phyloP scores from a whole-genome alignment of 1,140 invertebrate genomes.

The Pachypsylla venusta region DNA sequence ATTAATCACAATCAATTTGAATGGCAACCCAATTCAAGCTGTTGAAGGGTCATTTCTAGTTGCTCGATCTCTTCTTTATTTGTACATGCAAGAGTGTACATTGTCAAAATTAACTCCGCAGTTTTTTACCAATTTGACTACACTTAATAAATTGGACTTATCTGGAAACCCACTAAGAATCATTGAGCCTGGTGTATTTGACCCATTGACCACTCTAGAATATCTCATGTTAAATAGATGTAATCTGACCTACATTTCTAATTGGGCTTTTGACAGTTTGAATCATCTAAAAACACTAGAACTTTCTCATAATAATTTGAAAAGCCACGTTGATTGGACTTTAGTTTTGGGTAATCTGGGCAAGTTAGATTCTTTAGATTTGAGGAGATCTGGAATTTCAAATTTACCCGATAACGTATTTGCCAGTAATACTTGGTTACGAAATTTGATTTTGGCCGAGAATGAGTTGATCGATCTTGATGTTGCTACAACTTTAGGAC shows the following conservation, averaged over 20 bases:
- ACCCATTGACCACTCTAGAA: slow-evolving; percentile 44
- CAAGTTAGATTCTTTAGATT: slow-evolving; percentile 45
- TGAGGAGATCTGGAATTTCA: slow-evolving; percentile 42
- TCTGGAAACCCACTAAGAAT: slow-evolving; percentile 47
- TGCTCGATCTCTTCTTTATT: slow-evolving; percentile 44
- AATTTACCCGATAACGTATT: slow-evolving; percentile 48
- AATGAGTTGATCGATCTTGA: slow-evolving; percentile 48
- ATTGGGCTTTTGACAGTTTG: slow-evolving; percentile 38
- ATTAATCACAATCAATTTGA: slow-evolving; percentile 49
- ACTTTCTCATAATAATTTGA: slow-evolving; percentile 41
- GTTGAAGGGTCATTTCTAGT: slow-evolving; percentile 47
- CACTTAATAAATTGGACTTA: slow-evolving; percentile 46
- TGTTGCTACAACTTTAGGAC: slow-evolving; percentile 44
- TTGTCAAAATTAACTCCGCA: slow-evolving; percentile 39
- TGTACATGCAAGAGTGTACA: slow-evolving; percentile 48
- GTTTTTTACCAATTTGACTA: slow-evolving; percentile 49
- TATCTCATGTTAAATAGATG: slow-evolving; percentile 47
- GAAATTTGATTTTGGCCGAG: slow-evolving; percentile 45
- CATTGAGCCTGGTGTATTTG: slow-evolving; percentile 41
- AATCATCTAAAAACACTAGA: slow-evolving; percentile 46
- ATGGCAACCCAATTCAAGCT: slow-evolving; percentile 45
- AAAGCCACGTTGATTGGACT: slow-evolving; percentile 39
- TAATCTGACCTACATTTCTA: slow-evolving; percentile 40
- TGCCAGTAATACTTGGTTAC: slow-evolving; percentile 44
- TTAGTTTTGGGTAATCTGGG: slow-evolving; percentile 39